phyloP scores from a whole-genome alignment of 2,797 vertebrate genomes.

The Kryptopterus vitreolus region DNA sequence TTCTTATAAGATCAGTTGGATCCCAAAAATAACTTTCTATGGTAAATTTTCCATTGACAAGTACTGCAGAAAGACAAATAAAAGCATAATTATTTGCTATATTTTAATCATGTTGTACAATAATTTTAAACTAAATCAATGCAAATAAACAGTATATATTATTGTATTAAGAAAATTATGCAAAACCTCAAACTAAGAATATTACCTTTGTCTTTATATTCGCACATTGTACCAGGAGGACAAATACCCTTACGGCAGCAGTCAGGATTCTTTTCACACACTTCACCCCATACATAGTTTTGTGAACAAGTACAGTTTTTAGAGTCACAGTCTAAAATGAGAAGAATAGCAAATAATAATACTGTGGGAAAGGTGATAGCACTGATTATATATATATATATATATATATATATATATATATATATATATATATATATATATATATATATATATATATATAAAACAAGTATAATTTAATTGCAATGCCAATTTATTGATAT shows the following conservation, averaged over 20 bases:
- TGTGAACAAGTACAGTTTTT: accelerated
- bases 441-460: no score
- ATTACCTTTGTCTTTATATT: slow-evolving; percentile 56
- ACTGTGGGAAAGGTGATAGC: not conserved
- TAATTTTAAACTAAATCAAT: not conserved
- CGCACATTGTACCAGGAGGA: slow-evolving; percentile 37
- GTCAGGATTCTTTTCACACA: not conserved
- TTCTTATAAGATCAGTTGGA: accelerated
- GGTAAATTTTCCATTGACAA: slow-evolving; percentile 39
- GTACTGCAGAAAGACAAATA: slow-evolving; percentile 57
- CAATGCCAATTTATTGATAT: not conserved
- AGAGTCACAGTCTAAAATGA: slow-evolving; percentile 53
- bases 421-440: no score
- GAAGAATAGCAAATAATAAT: not conserved
- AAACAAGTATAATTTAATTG: not conserved
- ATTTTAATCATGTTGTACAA: not conserved
- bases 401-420: no score
- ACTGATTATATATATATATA: not conserved
- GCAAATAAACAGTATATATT: not conserved
- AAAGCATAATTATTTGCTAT: not conserved
- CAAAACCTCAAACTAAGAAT: not conserved
- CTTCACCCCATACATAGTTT: slow-evolving; percentile 42
- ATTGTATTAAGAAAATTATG: not conserved
- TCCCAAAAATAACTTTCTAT: accelerated
- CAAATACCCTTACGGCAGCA: slow-evolving; percentile 29